These are phyloP conservation scores for Macrophya annulata DNA, from an alignment of 2,888 invertebrate species.

Conservation along the genomic window DNA sequence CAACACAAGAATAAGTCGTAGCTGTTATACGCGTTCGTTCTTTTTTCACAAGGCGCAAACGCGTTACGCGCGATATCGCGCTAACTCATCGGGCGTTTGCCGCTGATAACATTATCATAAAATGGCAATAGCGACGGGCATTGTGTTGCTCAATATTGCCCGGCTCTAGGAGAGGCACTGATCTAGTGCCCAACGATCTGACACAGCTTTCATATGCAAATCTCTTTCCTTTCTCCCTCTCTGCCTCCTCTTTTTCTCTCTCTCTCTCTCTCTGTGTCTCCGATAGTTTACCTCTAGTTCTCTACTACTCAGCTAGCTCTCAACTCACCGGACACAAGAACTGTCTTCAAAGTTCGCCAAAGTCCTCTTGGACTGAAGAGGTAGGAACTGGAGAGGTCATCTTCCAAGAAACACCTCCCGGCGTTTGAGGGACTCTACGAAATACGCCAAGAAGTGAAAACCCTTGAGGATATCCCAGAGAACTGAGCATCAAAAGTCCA, in stretches of 20 bases:
- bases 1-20: neutral
- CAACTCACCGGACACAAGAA: neutral
- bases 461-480: neutral
- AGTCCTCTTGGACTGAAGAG: neutral
- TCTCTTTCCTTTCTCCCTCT: constrained; percentile 53
- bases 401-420: constrained; percentile 43
- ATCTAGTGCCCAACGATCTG: constrained; percentile 65
- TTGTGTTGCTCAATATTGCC: constrained; percentile 64
- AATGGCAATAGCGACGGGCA: constrained; percentile 78
- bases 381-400: constrained; percentile 30
- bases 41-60: constrained; percentile 26
- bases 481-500: constrained; percentile 52
- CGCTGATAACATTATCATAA: constrained; percentile 81
- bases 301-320: neutral
- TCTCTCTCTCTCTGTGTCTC: constrained; percentile 53
- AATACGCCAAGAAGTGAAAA: constrained; percentile 15
- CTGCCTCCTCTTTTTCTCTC: constrained; percentile 50
- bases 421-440: constrained; percentile 28
- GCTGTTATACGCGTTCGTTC: constrained; percentile 25
- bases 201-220: constrained; percentile 70
- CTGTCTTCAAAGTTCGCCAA: constrained; percentile 38
- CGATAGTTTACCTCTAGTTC: constrained; percentile 1
- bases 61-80: constrained; percentile 68
- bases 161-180: constrained; percentile 59
- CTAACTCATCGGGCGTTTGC: constrained; percentile 78